phyloP scores from a whole-genome alignment of 2,888 invertebrate genomes.

The Amblyteles armatorius region DNA sequence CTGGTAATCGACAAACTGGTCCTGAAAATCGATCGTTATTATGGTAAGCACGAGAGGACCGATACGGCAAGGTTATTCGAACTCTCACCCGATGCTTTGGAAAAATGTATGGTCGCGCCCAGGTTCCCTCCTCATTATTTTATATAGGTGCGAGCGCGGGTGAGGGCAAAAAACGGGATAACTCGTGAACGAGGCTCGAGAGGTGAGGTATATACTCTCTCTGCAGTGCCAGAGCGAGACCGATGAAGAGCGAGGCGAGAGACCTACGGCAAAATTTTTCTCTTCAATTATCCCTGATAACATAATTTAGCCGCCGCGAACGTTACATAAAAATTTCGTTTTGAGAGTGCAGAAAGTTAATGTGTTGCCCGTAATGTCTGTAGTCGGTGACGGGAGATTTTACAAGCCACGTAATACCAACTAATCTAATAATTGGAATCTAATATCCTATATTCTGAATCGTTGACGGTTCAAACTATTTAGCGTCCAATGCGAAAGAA shows the following conservation, averaged over 20 bases:
- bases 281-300: conserved; percentile 62
- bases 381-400: conserved; percentile 14
- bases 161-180: conserved; percentile 47
- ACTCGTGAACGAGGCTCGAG: conserved; percentile 56
- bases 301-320: conserved; percentile 31
- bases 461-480: conserved; percentile 68
- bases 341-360: conserved; percentile 57
- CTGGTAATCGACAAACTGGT: conserved; percentile 65
- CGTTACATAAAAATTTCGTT: conserved; percentile 42
- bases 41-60: conserved; percentile 43
- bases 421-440: too few species aligned
- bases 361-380: conserved; percentile 27
- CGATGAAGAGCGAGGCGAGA: not conserved
- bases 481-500: conserved; percentile 72
- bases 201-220: not conserved
- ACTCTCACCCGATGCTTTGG: conserved; percentile 55
- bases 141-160: conserved; percentile 39
- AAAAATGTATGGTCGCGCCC: conserved; percentile 36
- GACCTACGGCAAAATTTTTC: conserved; percentile 54
- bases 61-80: conserved; percentile 46
- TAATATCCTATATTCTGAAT: too few species aligned
- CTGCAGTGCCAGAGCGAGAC: conserved; percentile 15
- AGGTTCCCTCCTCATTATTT: conserved; percentile 59
- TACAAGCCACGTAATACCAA: not conserved
- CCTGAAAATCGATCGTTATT: conserved; percentile 65